phyloP scores from a whole-genome alignment of 2,888 invertebrate genomes.

The Drosophila longiperda region DNA sequence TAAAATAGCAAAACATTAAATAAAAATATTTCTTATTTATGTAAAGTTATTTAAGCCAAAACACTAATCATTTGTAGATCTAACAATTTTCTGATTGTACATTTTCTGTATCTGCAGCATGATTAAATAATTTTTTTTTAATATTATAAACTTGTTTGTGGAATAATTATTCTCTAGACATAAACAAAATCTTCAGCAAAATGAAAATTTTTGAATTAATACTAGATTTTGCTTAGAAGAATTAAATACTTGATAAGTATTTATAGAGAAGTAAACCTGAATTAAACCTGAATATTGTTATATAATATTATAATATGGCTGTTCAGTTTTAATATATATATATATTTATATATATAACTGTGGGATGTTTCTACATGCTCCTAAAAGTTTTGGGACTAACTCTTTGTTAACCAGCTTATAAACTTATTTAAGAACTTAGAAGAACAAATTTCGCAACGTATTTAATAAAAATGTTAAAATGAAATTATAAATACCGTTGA shows the following conservation, averaged over 20 bases:
- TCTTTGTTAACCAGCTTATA: not conserved
- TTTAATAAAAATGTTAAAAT: slow-evolving; percentile 16
- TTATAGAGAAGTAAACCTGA: not conserved
- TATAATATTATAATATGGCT: too few relatives aligned
- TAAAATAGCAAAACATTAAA: not conserved
- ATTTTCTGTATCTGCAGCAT: not conserved
- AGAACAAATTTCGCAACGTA: not conserved
- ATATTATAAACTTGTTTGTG: too few relatives aligned
- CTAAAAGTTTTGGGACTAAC: not conserved
- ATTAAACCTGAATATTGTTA: not conserved
- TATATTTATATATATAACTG: not conserved
- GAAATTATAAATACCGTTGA: slow-evolving; percentile 80
- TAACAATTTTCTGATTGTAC: not conserved
- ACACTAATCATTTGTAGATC: not conserved
- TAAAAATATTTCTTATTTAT: not conserved
- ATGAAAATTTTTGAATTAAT: not conserved
- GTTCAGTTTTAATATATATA: not conserved
- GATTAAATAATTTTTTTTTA: not conserved
- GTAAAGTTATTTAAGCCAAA: not conserved
- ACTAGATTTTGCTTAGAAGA: not conserved
- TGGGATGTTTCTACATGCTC: not conserved
- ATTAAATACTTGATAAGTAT: not conserved
- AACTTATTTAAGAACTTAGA: not conserved
- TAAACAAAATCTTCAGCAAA: not conserved
- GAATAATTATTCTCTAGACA: rapidly evolving